Percentiles rank a stretch among this genome's conserved stretches.
These are phyloP conservation scores for Cephus cinctus DNA, from an alignment of 1,140 invertebrate species.

Conservation along the genomic window DNA sequence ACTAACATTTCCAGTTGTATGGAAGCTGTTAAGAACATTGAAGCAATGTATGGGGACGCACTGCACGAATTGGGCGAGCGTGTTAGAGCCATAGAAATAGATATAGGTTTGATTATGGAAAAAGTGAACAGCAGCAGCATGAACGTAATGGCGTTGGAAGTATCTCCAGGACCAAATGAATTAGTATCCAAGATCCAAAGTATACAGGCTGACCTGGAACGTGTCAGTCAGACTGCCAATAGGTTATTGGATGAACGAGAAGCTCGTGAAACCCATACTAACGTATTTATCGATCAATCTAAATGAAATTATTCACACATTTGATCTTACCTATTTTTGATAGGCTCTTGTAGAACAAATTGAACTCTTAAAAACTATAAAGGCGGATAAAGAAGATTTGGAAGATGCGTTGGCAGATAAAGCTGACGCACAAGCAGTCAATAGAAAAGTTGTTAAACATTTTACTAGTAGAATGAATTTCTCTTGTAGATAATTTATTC, in stretches of 20 bases:
- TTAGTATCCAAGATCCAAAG: constrained; percentile 38
- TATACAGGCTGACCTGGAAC: constrained; percentile 45
- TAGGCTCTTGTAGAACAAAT: constrained; percentile 58
- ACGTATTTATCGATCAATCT: constrained; percentile 20
- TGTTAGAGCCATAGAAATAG: constrained; percentile 31
- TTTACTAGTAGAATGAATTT: neutral
- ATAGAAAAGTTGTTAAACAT: constrained; percentile 56
- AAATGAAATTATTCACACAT: constrained; percentile 1
- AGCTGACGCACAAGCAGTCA: constrained; percentile 64
- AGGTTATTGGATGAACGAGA: constrained; percentile 45
- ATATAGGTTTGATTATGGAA: constrained; percentile 25
- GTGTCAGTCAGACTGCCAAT: constrained; percentile 32
- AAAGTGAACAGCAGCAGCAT: constrained; percentile 28
- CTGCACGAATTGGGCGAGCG: constrained; percentile 29
- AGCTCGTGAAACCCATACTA: constrained; percentile 23
- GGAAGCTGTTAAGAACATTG: constrained; percentile 24
- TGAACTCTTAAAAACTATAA: constrained; percentile 56
- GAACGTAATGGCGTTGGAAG: neutral
- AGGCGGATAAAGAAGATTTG: constrained; percentile 67
- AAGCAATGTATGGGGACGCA: constrained; percentile 29
- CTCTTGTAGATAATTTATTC: neutral
- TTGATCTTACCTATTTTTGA: constrained; percentile 8
- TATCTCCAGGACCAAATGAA: constrained; percentile 22
- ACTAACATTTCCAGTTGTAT: neutral
- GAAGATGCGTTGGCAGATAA: constrained; percentile 70